Conservation (phyloP, 2,797 vertebrate genomes). For the Tokudaia tokunoshimensis region DNA sequence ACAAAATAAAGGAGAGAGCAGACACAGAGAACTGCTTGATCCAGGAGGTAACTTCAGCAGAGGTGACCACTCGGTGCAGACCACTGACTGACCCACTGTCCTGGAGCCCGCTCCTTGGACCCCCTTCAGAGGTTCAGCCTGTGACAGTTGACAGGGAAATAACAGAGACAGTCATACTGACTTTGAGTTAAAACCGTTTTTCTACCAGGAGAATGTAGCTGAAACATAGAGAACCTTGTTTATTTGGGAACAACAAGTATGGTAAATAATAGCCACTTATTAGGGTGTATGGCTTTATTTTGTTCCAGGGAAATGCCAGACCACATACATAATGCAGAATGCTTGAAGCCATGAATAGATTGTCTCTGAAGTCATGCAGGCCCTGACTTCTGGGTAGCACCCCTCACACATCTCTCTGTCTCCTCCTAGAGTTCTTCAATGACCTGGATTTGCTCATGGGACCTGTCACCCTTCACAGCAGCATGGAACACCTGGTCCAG, state of each 20-base stretch:
- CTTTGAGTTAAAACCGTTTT: fast-evolving
- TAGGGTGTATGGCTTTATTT: not conserved
- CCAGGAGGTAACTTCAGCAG: not conserved
- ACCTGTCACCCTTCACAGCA: constrained; percentile 98
- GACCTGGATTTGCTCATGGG: constrained; percentile 98
- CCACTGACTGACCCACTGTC: not conserved
- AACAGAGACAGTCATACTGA: not conserved
- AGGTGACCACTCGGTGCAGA: not conserved
- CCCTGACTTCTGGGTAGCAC: not conserved
- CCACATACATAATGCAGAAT: not conserved
- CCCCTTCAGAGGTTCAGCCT: not conserved
- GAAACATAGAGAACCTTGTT: not conserved
- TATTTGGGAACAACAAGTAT: not conserved
- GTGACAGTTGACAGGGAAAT: not conserved
- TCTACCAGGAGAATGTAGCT: not conserved
- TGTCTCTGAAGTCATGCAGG: not conserved
- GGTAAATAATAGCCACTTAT: not conserved
- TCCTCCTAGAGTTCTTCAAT: constrained; percentile 96
- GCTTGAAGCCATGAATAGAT: not conserved
- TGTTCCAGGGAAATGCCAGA: not conserved
- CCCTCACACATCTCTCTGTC: constrained; percentile 71
- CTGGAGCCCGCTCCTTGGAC: not conserved
- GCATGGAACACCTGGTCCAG: constrained; percentile 96
- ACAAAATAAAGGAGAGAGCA: not conserved
- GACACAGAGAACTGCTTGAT: not conserved